A percentile compares a stretch with the other conserved stretches of the same genome.
These are phyloP conservation scores for Lycorma delicatula DNA, from an alignment of 1,140 invertebrate genomes.

Conservation along the genomic window DNA sequence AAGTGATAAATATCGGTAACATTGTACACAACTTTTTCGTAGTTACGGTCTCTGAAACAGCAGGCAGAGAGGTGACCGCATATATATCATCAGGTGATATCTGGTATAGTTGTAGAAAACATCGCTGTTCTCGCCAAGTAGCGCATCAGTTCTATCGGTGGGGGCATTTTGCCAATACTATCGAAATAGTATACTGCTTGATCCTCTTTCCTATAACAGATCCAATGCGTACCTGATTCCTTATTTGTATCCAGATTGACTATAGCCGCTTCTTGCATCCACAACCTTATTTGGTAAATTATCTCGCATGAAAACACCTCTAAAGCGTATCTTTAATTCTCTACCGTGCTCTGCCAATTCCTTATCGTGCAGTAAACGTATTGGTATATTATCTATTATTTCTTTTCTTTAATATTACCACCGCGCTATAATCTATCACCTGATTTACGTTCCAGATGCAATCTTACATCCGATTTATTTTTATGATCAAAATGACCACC, in stretches of 20 bases:
- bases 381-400: not conserved
- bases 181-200: not conserved
- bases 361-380: not conserved
- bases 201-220: conserved; percentile 28
- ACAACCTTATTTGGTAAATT: conserved; percentile 20
- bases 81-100: too few species aligned
- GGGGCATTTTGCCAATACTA: not conserved
- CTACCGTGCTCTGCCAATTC: not conserved
- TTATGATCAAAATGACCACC: not conserved
- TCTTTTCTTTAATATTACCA: not conserved
- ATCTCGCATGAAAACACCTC: conserved; percentile 21
- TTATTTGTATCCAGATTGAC: conserved; percentile 30
- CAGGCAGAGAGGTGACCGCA: too few species aligned
- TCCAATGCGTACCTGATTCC: conserved; percentile 32
- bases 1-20: too few species aligned
- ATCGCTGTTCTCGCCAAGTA: too few species aligned
- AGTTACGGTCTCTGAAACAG: too few species aligned
- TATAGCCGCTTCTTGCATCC: conserved; percentile 26
- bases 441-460: too few species aligned
- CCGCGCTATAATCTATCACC: too few species aligned
- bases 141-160: not conserved
- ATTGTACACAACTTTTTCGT: too few species aligned
- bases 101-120: too few species aligned
- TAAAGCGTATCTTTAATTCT: conserved; percentile 11
- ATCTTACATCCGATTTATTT: too few species aligned